phyloP scores from a whole-genome alignment of 2,113 vertebrate species.

The Oophaga pumilio region DNA sequence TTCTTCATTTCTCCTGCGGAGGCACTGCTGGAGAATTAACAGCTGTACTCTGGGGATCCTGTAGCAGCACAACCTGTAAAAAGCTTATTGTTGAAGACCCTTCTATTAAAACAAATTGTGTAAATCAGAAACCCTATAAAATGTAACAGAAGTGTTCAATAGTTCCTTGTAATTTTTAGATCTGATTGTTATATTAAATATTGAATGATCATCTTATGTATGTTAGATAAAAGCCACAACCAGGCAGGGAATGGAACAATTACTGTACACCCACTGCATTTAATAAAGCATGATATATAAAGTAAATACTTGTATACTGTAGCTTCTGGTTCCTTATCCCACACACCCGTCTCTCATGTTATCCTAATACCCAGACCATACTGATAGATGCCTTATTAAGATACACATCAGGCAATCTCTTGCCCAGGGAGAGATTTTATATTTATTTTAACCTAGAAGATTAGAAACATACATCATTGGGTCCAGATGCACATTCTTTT shows the following conservation, averaged over 20 bases:
- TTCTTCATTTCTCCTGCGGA: background rate
- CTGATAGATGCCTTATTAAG: constrained; percentile 27
- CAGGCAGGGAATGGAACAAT: background rate
- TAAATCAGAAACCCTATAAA: background rate
- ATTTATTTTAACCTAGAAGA: constrained; percentile 17
- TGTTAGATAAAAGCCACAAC: background rate
- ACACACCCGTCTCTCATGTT: background rate
- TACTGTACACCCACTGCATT: background rate
- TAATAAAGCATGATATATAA: background rate
- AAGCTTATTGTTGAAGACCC: background rate
- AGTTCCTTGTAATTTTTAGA: background rate
- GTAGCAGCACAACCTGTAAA: background rate
- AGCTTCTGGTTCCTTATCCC: background rate
- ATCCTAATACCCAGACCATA: background rate
- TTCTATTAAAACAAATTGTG: background rate
- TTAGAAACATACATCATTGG: constrained; percentile 26
- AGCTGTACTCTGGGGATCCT: background rate
- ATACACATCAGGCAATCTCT: background rate
- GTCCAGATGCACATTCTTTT: constrained; percentile 31
- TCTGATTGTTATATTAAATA: background rate
- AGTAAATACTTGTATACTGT: background rate
- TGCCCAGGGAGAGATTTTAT: background rate
- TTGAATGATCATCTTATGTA: background rate
- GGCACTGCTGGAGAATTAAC: background rate
- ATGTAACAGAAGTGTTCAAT: too few species aligned